Percentiles rank a stretch among this genome's conserved stretches.
Evolutionary conservation across 2,888 invertebrate species (phyloP).

Genomic region (Ennomos fuscantarius): DNA sequence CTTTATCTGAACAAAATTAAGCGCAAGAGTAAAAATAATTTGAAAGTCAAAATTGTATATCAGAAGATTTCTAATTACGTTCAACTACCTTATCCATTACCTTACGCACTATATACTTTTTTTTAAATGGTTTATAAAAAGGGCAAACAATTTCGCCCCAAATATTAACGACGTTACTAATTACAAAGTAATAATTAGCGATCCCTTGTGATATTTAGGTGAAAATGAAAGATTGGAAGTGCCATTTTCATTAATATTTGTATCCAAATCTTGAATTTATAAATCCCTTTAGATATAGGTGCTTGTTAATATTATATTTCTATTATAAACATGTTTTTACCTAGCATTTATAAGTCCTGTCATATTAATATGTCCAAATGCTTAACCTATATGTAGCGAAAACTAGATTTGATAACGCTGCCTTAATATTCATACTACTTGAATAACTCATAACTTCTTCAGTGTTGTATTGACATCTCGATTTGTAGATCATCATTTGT

Average conservation of each 20-base stretch:
- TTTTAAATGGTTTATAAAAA: constrained; percentile 29
- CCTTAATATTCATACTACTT: constrained; percentile 17
- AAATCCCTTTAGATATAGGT: constrained; percentile 12
- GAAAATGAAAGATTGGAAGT: constrained; percentile 67
- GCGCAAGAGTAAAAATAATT: too few relatives aligned
- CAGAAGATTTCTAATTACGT: constrained; percentile 17
- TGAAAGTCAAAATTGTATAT: not conserved
- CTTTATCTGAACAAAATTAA: too few relatives aligned
- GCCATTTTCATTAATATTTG: constrained; percentile 59
- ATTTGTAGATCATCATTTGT: too few relatives aligned
- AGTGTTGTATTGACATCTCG: too few relatives aligned
- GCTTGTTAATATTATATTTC: constrained; percentile 6
- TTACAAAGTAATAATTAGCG: constrained; percentile 36
- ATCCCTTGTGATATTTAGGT: constrained; percentile 70
- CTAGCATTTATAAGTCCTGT: too few relatives aligned
- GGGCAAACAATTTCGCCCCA: constrained; percentile 39
- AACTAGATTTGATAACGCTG: constrained; percentile 14
- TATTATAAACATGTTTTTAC: not conserved
- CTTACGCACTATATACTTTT: constrained; percentile 17
- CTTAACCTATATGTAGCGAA: constrained; percentile 1
- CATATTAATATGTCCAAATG: too few relatives aligned
- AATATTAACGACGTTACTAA: constrained; percentile 37
- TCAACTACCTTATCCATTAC: not conserved
- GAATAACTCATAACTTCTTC: too few relatives aligned
- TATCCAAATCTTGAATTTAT: constrained; percentile 29